Base-by-base conservation (phyloP, 2,888 invertebrate genomes). In the Xylocampa areola region DNA sequence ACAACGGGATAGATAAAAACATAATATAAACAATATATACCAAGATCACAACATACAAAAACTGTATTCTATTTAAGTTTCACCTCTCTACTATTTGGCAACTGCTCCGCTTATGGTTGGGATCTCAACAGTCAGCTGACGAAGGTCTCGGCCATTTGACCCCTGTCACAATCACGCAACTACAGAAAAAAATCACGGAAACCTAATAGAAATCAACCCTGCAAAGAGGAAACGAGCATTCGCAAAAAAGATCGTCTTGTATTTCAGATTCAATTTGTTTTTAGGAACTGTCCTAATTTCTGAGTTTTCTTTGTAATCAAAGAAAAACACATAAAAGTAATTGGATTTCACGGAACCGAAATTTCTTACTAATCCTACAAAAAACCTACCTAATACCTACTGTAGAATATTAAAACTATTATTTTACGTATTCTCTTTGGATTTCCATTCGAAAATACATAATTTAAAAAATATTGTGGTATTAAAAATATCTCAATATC, bases 111-210 rank as follows among this genome's bases (percentile, higher is more conserved):
- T 67, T 41, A 55, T 63, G 52, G 58, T 59, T 64, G 61, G 50
- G 17, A 50, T 63, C 25, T 68, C 41, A 37, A 55, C 52, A 35
- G 63, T 68, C 63, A 68, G 51, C 63, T 81, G 81, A 82, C 75
- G 75, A 76, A 77, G 79, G 81, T 80, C 73, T 47, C 32, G 32
- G 17, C 19, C 21, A n/a, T 29, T 58, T 58, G 70, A 78, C 79
- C 82, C 77, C 77, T 81, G 82, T 84, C 82, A 79, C 51, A 45
- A 47, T 17, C 81, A 82, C 36, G 49, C 70, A 61, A 70, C 58
- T 59, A 68, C 53, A 68, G 68, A 76, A 80, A 72, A 82, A 82
- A 78, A 66, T 66, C 69, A 68, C 73, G 57, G 57, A 57, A 62
- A 69, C 68, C 66, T 68, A 68, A 67, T 65, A 57, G 54, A 49